Base-by-base conservation (phyloP, 1,140 invertebrate genomes). In the Pogonognathellus flavescens region DNA sequence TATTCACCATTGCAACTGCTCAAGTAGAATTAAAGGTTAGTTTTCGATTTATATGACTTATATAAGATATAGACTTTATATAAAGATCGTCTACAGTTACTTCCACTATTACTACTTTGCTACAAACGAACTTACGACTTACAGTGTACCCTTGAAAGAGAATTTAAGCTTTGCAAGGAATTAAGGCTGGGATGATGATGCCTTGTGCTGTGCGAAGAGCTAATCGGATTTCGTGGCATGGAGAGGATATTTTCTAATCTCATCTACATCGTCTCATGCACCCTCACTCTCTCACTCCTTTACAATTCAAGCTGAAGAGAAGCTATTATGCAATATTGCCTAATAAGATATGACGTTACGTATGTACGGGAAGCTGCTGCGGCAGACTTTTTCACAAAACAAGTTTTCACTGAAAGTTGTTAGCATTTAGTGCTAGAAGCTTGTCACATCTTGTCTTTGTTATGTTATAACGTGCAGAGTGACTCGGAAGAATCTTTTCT, bases 141-240 rank as follows among this genome's bases (percentile, higher is more conserved):
- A 60, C 20, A 22, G 20, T 20, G 62, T 66, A 66, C 62, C 62
- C 62, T 66, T 66, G 22, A 66, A 14, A 25, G 22, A 66, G 25
- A 66, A 25, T 66, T 66, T 66, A 66, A 66, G 62, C 62, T 66
- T 31, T 25, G 62, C 10, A 66, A 66, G 62, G 62, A 66, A 66
- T 66, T 66, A 66, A 25, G 62, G 62, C 25, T 31, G 31, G 31
- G 31, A 41, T 41, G 31, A 41, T 41, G 20, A 16, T 11, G 22
- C 66, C 25, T 16, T 70, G 62, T 41, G 22, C 22, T 31, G 31
- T 41, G 25, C 31, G 70, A 31, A 10, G 13, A 76, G 70, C 70
- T 82, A 82, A 82, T 82, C 80, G 80, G 80, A 82, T 82, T 82
- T 82, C 22, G 52, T 50, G 52, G 25, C 76, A 80, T 57, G 53